These are phyloP conservation scores for Eidolon helvum DNA, from an alignment of 2,113 vertebrate species.

Conservation along the genomic window DNA sequence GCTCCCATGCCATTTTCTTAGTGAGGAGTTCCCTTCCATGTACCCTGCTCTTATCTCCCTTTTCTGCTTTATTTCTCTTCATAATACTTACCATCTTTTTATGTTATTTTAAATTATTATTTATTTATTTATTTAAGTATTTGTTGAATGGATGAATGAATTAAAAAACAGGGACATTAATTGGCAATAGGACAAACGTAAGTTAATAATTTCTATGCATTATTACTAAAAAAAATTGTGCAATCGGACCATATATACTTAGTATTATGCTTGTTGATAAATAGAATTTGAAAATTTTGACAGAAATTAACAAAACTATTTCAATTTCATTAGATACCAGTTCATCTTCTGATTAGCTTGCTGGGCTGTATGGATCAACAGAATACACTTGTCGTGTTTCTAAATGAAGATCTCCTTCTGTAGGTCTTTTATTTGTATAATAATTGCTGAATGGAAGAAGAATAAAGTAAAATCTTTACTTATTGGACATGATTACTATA, in stretches of 20 bases:
- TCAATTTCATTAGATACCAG: slow-evolving; percentile 39
- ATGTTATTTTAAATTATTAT: slow-evolving; percentile 2
- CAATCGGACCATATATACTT: background rate
- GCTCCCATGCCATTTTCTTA: background rate
- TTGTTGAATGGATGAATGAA: slow-evolving; percentile 13
- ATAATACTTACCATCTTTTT: background rate
- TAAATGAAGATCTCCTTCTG: slow-evolving; percentile 17
- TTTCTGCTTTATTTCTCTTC: background rate
- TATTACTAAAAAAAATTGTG: background rate
- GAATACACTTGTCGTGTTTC: slow-evolving; percentile 49
- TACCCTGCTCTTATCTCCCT: background rate
- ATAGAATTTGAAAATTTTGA: background rate
- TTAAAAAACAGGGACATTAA: background rate
- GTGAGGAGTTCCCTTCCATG: background rate
- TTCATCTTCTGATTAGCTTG: slow-evolving; percentile 57
- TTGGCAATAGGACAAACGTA: background rate
- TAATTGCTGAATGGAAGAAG: slow-evolving; percentile 60
- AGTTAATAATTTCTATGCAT: background rate
- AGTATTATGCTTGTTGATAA: background rate
- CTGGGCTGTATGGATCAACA: slow-evolving; percentile 58
- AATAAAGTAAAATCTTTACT: background rate
- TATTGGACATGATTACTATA: background rate
- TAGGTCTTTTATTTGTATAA: slow-evolving; percentile 33
- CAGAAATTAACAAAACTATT: slow-evolving; percentile 16
- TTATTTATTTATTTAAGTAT: background rate